phyloP scores from a whole-genome alignment of 2,888 invertebrate genomes.

The Drosophila emarginata region DNA sequence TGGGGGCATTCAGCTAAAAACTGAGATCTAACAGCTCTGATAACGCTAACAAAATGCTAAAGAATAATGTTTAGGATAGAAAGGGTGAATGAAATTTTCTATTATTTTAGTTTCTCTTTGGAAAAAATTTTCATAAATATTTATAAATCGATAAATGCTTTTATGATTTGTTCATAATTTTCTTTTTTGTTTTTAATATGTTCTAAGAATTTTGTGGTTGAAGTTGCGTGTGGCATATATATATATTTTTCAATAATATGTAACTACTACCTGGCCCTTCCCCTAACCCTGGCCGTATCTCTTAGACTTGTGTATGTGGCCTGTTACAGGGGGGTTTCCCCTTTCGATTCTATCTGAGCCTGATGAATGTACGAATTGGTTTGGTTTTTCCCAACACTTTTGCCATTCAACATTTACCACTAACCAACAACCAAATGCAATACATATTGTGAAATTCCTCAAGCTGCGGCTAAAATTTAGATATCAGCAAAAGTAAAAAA shows the following conservation, averaged over 20 bases:
- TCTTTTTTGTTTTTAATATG: slow-evolving; percentile 54
- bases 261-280: slow-evolving; percentile 1
- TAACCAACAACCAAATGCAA: background rate
- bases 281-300: background rate
- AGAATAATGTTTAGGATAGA: background rate
- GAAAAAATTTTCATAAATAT: slow-evolving; percentile 65
- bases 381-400: background rate
- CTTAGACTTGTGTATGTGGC: no score
- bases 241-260: slow-evolving; percentile 24
- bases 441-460: background rate
- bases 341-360: background rate
- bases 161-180: slow-evolving; percentile 66
- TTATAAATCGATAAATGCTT: slow-evolving; percentile 17
- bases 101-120: background rate
- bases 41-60: slow-evolving; percentile 44
- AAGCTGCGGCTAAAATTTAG: background rate
- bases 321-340: background rate
- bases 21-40: slow-evolving; percentile 53
- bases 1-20: slow-evolving; percentile 27
- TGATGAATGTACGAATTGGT: background rate
- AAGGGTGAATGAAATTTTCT: slow-evolving; percentile 64
- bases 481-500: slow-evolving; percentile 15
- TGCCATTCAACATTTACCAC: background rate
- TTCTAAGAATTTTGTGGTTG: slow-evolving; percentile 51
- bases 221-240: slow-evolving; percentile 35